Evolutionary conservation across 2,113 vertebrate species (phyloP).

Genomic region (Rhea pennata): DNA sequence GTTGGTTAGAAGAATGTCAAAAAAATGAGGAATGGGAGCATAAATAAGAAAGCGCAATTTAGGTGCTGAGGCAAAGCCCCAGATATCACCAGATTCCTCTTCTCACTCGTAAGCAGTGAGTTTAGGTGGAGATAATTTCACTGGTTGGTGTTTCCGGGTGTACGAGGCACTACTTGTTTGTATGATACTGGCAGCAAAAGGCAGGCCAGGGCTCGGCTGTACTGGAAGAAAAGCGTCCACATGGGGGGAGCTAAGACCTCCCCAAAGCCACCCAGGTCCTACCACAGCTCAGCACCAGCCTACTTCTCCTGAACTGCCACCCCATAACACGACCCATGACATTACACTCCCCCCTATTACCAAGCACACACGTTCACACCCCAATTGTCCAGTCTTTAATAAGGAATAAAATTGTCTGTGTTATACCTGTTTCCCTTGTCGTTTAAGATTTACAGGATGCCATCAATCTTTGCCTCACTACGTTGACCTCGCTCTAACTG

Average conservation of each 20-base stretch:
- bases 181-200: background rate
- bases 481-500: conserved; percentile 31
- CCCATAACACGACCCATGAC: background rate
- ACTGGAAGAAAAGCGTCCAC: background rate
- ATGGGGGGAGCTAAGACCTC: background rate
- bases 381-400: background rate
- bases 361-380: conserved; percentile 9
- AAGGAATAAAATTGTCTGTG: conserved; percentile 46
- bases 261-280: background rate
- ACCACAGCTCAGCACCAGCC: background rate
- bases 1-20: background rate
- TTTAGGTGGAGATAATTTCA: background rate
- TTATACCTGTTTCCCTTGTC: conserved; percentile 45
- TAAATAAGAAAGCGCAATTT: background rate
- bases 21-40: background rate
- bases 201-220: background rate
- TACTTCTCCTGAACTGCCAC: background rate
- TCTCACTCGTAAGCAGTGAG: background rate
- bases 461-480: conserved; percentile 38
- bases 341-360: background rate
- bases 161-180: background rate
- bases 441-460: conserved; percentile 14
- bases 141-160: background rate
- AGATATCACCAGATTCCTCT: background rate
- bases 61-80: background rate